These are phyloP conservation scores for Drosophila triauraria DNA, from an alignment of 1,140 invertebrate species.

Conservation along the genomic window DNA sequence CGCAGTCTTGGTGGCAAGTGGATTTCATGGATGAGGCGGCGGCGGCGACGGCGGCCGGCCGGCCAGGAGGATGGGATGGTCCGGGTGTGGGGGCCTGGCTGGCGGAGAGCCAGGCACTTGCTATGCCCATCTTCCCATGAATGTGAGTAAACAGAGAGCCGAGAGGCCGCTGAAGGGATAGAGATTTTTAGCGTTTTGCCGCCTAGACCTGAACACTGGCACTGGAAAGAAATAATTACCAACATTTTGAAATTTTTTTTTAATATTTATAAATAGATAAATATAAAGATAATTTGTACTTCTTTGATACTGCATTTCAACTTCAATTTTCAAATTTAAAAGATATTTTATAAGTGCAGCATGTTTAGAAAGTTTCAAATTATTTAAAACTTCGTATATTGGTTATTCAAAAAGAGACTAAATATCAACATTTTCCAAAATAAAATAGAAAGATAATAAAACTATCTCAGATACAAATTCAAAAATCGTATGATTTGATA, in stretches of 20 bases:
- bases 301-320: too few species aligned
- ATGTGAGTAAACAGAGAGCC: slow-evolving; percentile 71
- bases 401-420: too few species aligned
- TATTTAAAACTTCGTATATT: too few species aligned
- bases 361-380: too few species aligned
- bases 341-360: too few species aligned
- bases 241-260: not conserved
- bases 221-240: not conserved
- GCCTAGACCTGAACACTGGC: slow-evolving; percentile 33
- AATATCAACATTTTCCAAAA: too few species aligned
- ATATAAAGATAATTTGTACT: not conserved
- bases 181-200: slow-evolving; percentile 77
- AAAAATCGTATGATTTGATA: too few species aligned
- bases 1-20: slow-evolving; percentile 75
- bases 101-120: slow-evolving; percentile 36
- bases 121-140: slow-evolving; percentile 74
- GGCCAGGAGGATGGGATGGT: slow-evolving; percentile 13
- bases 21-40: slow-evolving; percentile 49
- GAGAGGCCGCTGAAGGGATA: slow-evolving; percentile 21
- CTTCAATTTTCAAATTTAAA: too few species aligned
- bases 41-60: not conserved
- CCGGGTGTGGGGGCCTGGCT: slow-evolving; percentile 15
- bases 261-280: too few species aligned
- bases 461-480: too few species aligned
- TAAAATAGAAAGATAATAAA: too few species aligned